Evolutionary conservation across 2,113 vertebrate genomes (phyloP).

Genomic region (Catharus minimus): DNA sequence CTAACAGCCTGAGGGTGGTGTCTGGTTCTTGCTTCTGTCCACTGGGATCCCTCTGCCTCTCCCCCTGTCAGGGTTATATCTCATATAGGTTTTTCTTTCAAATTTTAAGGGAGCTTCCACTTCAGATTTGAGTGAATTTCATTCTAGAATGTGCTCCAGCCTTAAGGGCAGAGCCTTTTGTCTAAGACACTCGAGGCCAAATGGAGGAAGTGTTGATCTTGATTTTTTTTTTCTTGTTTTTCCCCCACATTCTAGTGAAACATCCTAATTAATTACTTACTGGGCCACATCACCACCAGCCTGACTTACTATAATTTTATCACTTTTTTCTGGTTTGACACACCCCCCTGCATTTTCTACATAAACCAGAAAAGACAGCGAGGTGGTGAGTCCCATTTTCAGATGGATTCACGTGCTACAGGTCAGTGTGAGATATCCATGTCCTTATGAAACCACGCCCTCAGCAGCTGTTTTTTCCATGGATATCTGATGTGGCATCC

Average conservation of each 20-base stretch:
- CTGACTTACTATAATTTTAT: not conserved
- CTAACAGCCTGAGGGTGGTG: not conserved
- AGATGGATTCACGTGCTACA: not conserved
- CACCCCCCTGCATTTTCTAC: fast-evolving
- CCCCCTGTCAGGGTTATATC: not conserved
- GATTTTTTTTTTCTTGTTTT: not conserved
- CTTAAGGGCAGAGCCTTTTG: not conserved
- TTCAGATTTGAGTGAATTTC: not conserved
- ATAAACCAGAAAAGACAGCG: not conserved
- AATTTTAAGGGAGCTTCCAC: not conserved
- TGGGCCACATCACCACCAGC: not conserved
- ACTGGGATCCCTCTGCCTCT: not conserved
- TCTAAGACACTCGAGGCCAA: not conserved
- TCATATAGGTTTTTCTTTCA: not conserved
- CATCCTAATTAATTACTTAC: not conserved
- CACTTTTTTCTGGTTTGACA: not conserved
- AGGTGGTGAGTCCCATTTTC: not conserved
- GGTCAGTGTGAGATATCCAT: not conserved
- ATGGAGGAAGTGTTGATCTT: not conserved
- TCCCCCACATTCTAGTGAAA: not conserved
- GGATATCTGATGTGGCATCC: not conserved
- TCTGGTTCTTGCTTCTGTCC: not conserved
- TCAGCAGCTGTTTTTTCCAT: not conserved
- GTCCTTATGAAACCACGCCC: not conserved
- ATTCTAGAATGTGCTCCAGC: not conserved